A percentile compares a stretch with the other conserved stretches of the same genome.
Conservation (phyloP, 2,797 vertebrate species). For the Nyctibius grandis region DNA sequence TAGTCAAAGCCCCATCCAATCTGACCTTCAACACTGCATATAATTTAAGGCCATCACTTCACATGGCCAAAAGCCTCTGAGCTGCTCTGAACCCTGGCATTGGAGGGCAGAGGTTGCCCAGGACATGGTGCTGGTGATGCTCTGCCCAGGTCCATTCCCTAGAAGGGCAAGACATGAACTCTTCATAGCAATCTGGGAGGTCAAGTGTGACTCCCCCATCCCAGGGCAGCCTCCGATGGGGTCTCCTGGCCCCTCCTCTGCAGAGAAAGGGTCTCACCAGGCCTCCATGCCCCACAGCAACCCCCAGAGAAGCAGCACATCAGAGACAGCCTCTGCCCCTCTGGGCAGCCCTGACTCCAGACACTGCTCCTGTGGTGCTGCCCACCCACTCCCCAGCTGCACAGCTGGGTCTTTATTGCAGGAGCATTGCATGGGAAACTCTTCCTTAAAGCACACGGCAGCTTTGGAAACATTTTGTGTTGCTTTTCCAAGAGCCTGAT, state of each 20-base stretch:
- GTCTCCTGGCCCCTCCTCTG: background rate
- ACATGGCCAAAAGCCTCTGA: background rate
- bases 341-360: background rate
- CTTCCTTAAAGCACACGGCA: background rate
- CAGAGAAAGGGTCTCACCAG: background rate
- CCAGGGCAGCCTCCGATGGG: rapidly evolving
- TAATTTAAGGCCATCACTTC: background rate
- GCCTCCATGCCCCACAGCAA: background rate
- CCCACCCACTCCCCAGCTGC: background rate
- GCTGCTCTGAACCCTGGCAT: background rate
- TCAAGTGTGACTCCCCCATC: background rate
- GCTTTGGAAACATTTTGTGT: background rate
- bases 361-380: background rate
- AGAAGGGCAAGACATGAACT: background rate
- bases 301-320: background rate
- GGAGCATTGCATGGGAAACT: background rate
- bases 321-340: background rate
- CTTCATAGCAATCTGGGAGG: background rate
- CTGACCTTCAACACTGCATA: no score
- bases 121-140: background rate
- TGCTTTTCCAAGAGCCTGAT: constrained; percentile 11
- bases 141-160: background rate
- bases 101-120: background rate
- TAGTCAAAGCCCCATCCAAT: no score
- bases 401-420: background rate